phyloP scores from a whole-genome alignment of 2,113 vertebrate species.

The Antechinus flavipes region DNA sequence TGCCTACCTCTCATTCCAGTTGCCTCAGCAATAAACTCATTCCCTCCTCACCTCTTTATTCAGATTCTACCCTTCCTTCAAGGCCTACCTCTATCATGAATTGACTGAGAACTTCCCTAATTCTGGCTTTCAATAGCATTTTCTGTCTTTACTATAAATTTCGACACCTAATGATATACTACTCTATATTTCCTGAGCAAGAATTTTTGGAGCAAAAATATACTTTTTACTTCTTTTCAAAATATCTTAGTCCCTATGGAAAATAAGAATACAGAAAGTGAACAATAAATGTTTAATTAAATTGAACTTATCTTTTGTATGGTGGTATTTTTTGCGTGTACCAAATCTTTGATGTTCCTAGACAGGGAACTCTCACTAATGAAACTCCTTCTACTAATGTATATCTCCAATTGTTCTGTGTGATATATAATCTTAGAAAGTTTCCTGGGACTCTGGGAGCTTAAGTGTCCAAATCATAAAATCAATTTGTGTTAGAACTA shows the following conservation, averaged over 20 bases:
- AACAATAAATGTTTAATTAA: background rate
- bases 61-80: background rate
- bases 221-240: background rate
- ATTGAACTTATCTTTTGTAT: background rate
- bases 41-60: background rate
- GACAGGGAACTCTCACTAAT: background rate
- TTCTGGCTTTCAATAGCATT: background rate
- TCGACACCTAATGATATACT: background rate
- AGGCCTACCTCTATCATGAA: background rate
- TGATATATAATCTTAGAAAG: background rate
- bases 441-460: background rate
- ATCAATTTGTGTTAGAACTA: background rate
- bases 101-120: background rate
- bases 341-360: background rate
- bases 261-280: background rate
- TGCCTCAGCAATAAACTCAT: background rate
- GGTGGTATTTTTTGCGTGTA: background rate
- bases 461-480: background rate
- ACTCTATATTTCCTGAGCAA: background rate
- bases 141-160: background rate
- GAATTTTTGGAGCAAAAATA: background rate
- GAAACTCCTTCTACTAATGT: background rate
- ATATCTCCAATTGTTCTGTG: background rate
- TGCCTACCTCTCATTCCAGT: background rate
- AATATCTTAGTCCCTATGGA: background rate